Evolutionary conservation across 2,888 invertebrate genomes (phyloP), one percentile per base, ranked within the genome.

Genomic region (Zaprionus bogoriensis): DNA sequence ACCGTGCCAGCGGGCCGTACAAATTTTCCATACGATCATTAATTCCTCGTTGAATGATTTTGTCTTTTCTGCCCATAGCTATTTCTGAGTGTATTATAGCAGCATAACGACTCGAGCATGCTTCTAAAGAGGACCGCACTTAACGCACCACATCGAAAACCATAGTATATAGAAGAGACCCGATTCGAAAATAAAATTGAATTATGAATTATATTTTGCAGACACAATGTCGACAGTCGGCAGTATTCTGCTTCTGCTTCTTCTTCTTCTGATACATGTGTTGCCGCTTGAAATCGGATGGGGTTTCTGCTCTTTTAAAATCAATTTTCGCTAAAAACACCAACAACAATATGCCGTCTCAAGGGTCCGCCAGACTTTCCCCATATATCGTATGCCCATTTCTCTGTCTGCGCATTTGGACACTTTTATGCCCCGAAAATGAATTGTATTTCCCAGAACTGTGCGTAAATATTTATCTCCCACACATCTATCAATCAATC

Each of bases 11-110:
- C 45, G 53, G 53, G 59, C 46, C 42, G 50, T 38, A 68, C 57
- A 68, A 77, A 69, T 74, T 77, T 77, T 77, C 77, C 77, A 74
- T 72, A 42, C 62, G 59, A 67, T 66, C 68, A 74, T 77, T 77
- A 74, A 74, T 72, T 72, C 74, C 44, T 22, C 60, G 68, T 63
- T 77, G 74, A 77, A 68, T 74, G 77, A 77, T 71, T 66, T 77
- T 77, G 68, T 77, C 77, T 74, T 74, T 57, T 51, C 53, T 57
- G 42, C 53, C 45, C 50, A 52, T 55, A 12, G 9, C 9, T 9
- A 19, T 19, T 38, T 14, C 7, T 45, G 25, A 54, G 45, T 20
- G 45, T 46, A 45, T 39, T 39, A 39, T 54, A 27, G n/a, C 46
- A 10, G 19, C 45, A 32, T 57, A 44, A 50, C 53, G 53, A 32